Base-by-base conservation (phyloP, 2,888 invertebrate species). In the Tanaodytes sp. region DNA sequence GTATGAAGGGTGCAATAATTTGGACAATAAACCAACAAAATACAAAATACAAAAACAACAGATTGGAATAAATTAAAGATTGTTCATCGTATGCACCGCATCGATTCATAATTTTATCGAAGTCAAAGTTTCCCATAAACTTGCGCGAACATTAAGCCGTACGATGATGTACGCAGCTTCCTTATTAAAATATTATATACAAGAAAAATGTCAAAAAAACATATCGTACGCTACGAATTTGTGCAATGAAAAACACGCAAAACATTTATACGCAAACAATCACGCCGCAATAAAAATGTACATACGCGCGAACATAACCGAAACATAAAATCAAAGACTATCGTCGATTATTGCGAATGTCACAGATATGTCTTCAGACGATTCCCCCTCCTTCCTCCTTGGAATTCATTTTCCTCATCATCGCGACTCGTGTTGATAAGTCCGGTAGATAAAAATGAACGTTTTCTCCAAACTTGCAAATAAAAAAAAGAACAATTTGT, bases 231-330 rank as follows among this genome's bases (percentile, higher is more conserved):
- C 65, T 65, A 71, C 15, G 18, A 71, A 39, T 71, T 71, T 71
- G 71, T 71, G 71, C 71, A 62, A 66, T 62, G 42, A 62, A 71
- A 65, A 54, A 70, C 49, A 52, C 61, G 43, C 57, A 27, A 39
- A 63, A 49, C 46, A 51, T 48, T 43, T 62, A 63, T 18, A 54
- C 49, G 11, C 48, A 61, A 61, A 64, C 59, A 54, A 70, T 61
- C 57, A 27, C 23, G 5, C 51, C 16, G 57, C 40, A 15, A 27
- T 67, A 54, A 52, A 51, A 61, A 59, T 15, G 31, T 51, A 39
- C 27, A 5, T 36, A 46, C 37, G 37, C 59, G 46, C n/a, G 31
- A 59, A 54, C 18, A 1, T 14, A 51, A 61, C 36, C 2, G 14
- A 37, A 67, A 52, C 15, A 33, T 9, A 27, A 19, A 30, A 55